These are phyloP conservation scores for Cuculus canorus DNA, from an alignment of 2,797 vertebrate genomes.

Conservation along the genomic window DNA sequence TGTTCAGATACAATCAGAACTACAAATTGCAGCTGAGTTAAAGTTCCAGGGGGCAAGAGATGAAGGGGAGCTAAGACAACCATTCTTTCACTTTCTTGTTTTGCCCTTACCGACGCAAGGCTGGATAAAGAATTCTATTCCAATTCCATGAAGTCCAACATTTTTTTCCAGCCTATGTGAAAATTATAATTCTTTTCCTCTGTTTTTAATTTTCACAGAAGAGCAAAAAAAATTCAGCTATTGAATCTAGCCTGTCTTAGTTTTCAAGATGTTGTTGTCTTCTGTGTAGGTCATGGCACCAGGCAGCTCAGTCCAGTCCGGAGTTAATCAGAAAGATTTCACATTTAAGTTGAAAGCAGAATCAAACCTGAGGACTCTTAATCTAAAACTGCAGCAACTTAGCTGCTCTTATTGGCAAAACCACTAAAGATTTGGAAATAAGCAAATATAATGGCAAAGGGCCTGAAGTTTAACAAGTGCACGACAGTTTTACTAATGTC, in stretches of 20 bases:
- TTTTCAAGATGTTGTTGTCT: neutral
- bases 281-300: neutral
- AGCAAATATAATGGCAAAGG: neutral
- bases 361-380: neutral
- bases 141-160: neutral
- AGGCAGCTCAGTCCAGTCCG: neutral
- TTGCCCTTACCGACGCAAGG: neutral
- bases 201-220: neutral
- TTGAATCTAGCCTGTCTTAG: neutral
- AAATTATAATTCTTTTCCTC: neutral
- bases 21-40: neutral
- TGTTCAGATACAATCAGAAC: neutral
- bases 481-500: neutral
- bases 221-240: neutral
- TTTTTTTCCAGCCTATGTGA: neutral
- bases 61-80: neutral
- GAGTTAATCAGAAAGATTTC: neutral
- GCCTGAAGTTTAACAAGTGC: neutral
- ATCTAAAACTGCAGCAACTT: neutral
- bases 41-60: neutral
- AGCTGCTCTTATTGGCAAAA: neutral
- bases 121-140: neutral
- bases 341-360: neutral
- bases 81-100: neutral
- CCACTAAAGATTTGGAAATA: neutral